Evolutionary conservation across 1,140 invertebrate species (phyloP).

Genomic region (Rhynchophorus ferrugineus): DNA sequence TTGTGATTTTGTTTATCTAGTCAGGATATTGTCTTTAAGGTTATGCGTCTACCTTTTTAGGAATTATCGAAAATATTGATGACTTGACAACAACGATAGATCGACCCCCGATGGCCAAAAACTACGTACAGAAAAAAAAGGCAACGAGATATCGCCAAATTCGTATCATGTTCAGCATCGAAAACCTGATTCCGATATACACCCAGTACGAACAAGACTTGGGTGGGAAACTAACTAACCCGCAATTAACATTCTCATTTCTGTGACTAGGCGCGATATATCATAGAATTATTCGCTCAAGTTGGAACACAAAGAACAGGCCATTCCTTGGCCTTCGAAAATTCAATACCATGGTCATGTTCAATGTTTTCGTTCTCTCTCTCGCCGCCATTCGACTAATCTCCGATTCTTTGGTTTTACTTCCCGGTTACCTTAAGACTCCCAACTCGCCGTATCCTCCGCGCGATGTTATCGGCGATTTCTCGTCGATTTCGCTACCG

Average conservation of each 20-base stretch:
- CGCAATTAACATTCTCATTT: slow-evolving; percentile 23
- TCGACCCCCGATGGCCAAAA: too few species aligned
- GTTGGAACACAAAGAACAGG: slow-evolving; percentile 16
- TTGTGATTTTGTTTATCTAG: too few species aligned
- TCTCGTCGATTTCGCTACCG: background rate
- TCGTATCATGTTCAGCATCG: too few species aligned
- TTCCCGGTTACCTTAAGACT: slow-evolving; percentile 20
- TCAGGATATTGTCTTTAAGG: too few species aligned
- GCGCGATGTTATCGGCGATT: background rate
- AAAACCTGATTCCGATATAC: too few species aligned
- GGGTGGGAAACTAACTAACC: slow-evolving; percentile 14
- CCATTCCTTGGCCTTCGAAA: slow-evolving; percentile 28
- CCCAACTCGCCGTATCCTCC: background rate
- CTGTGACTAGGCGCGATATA: slow-evolving; percentile 21
- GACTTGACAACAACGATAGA: too few species aligned
- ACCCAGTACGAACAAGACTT: background rate
- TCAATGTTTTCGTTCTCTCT: slow-evolving; percentile 21
- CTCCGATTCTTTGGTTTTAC: slow-evolving; percentile 13
- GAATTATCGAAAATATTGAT: too few species aligned
- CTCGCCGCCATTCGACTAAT: slow-evolving; percentile 7
- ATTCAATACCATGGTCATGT: slow-evolving; percentile 33
- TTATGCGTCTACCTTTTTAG: too few species aligned
- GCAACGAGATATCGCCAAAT: too few species aligned
- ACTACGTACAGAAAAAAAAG: too few species aligned
- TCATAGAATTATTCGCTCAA: slow-evolving; percentile 21